A percentile compares a stretch with the other conserved stretches of the same genome.
phyloP scores from a whole-genome alignment of 2,797 vertebrate species.

The Pagetopsis macropterus region DNA sequence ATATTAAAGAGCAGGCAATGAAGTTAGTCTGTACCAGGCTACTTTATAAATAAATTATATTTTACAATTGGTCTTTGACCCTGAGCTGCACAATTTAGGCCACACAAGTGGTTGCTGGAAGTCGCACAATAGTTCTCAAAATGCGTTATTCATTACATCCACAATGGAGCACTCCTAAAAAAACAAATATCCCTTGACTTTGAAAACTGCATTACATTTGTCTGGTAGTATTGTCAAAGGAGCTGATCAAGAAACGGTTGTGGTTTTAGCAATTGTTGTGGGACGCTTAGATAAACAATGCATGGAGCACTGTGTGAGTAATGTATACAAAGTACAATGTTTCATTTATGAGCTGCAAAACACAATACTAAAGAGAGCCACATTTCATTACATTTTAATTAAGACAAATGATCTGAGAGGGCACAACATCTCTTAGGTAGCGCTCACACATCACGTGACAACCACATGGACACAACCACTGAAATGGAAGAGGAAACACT shows the following conservation, averaged over 20 bases:
- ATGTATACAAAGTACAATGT: slow-evolving; percentile 89
- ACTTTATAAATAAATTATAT: slow-evolving; percentile 80
- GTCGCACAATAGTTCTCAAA: neutral
- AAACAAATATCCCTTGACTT: slow-evolving; percentile 19
- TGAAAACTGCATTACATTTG: slow-evolving; percentile 24
- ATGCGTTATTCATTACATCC: slow-evolving; percentile 9
- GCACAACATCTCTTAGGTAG: slow-evolving; percentile 90
- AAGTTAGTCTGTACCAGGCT: slow-evolving; percentile 55
- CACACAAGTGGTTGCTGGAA: slow-evolving; percentile 6
- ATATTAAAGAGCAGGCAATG: slow-evolving; percentile 10
- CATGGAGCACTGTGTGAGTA: slow-evolving; percentile 86
- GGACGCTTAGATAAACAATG: slow-evolving; percentile 85
- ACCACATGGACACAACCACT: slow-evolving; percentile 82
- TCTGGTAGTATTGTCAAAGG: slow-evolving; percentile 25
- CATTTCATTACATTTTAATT: slow-evolving; percentile 98
- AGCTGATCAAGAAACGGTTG: slow-evolving; percentile 13
- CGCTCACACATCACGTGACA: slow-evolving; percentile 88
- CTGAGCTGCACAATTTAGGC: slow-evolving; percentile 74
- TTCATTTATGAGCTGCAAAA: slow-evolving; percentile 96
- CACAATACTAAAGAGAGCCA: slow-evolving; percentile 88
- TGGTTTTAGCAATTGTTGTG: slow-evolving; percentile 72
- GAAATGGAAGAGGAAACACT: slow-evolving; percentile 60
- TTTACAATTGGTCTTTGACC: slow-evolving; percentile 72
- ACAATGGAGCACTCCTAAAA: slow-evolving; percentile 13
- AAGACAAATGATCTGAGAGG: slow-evolving; percentile 91